These are phyloP conservation scores for Lordiphosa stackelbergi DNA, from an alignment of 1,140 invertebrate species.

Conservation along the genomic window DNA sequence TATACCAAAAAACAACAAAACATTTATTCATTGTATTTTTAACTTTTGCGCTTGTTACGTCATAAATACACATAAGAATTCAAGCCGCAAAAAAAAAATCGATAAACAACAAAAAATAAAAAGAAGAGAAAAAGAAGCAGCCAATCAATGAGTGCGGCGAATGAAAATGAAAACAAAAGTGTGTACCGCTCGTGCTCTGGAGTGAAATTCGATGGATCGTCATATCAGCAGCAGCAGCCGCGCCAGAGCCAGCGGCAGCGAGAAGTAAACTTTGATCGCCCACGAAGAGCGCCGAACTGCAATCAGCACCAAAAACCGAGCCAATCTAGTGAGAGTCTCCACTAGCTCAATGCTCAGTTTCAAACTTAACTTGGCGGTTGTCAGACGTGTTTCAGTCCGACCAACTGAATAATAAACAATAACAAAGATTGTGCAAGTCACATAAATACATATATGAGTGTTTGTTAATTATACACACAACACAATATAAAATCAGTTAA, in stretches of 20 bases:
- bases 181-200: slow-evolving; percentile 1
- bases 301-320: slow-evolving; percentile 2
- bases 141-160: slow-evolving; percentile 17
- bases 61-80: slow-evolving; percentile 31
- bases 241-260: no score
- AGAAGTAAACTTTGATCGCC: slow-evolving; percentile 1
- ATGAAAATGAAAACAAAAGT: slow-evolving; percentile 45
- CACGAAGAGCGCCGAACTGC: slow-evolving; percentile 5
- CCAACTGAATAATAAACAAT: background rate
- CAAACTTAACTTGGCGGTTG: slow-evolving; percentile 37
- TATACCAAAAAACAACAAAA: background rate
- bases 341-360: slow-evolving; percentile 33
- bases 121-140: slow-evolving; percentile 15
- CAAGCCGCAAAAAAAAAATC: slow-evolving; percentile 20
- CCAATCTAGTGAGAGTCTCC: slow-evolving; percentile 5
- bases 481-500: slow-evolving; percentile 24
- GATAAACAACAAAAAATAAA: slow-evolving; percentile 23
- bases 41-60: slow-evolving; percentile 37
- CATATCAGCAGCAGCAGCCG: background rate
- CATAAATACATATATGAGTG: slow-evolving; percentile 26
- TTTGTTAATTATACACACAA: slow-evolving; percentile 46
- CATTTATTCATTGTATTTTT: slow-evolving; percentile 19
- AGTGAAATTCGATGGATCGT: slow-evolving; percentile 18
- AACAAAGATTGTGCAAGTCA: slow-evolving; percentile 49
- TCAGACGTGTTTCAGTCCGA: slow-evolving; percentile 28